Evolutionary conservation across 2,888 invertebrate species (phyloP), one percentile per base, ranked within the genome.

Genomic region (Parnassius apollo): DNA sequence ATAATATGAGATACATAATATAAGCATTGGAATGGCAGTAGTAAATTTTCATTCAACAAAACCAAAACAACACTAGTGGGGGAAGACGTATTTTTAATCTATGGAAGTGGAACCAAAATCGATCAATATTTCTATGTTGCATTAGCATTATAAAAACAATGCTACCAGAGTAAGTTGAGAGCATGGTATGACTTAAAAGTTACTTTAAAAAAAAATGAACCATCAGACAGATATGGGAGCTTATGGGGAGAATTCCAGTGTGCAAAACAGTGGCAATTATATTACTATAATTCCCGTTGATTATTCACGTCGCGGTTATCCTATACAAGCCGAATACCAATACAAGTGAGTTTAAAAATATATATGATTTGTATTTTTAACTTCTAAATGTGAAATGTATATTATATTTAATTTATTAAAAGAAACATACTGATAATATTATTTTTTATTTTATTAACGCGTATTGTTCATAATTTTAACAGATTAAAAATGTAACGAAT

Each of bases 261-360:
- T 88, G 44, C 91, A 91, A 73, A 91, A 90, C 67, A 90, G 85
- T 75, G 90, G 92, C 65, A 93, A 91, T 78, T 93, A 93, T 72
- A 93, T 93, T 50, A 93, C 93, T 22, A 93, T 93, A 48, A 93
- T 93, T 66, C 93, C 93, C 2, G 93, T 93, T 48, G 93, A 93
- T 69, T 93, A 93, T 80, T 89, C 93, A 22, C 81, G 93, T 62
- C 83, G 93, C 69, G 92, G 92, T 67, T 93, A 92, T 78, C 91
- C 92, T 50, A 90, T 92, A 72, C 93, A 93, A 76, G 91, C 93
- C 1, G 92, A 93, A 77, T 93, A 93, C 77, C 93, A 93, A 76
- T 93, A 93, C 78, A 93, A 92, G 93, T 93, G 82, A 82, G 84
- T 60, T 13, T 44, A 44, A 25, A 25, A 25, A 25, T 4, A 35